Conservation (phyloP, 2,113 vertebrate genomes). For the Callipepla californica region DNA sequence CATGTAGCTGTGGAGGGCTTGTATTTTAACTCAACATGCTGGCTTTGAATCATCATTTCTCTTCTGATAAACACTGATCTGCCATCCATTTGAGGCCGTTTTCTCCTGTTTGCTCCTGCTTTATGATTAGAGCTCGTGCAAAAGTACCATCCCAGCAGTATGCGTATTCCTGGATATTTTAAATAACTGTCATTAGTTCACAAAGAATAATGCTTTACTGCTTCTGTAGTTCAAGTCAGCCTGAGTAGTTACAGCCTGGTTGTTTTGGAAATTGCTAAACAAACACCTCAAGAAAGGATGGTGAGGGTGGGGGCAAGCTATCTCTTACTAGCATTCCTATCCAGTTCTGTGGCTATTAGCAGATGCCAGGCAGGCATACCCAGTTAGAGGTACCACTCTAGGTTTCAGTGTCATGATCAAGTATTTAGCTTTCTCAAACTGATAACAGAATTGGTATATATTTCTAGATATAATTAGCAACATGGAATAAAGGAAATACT, state of each 20-base stretch:
- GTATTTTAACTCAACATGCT: slow-evolving; percentile 74
- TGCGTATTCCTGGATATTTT: slow-evolving; percentile 45
- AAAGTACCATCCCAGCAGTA: slow-evolving; percentile 21
- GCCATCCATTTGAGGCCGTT: slow-evolving; percentile 70
- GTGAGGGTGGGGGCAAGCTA: background rate
- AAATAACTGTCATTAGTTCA: slow-evolving; percentile 51
- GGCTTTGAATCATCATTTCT: slow-evolving; percentile 75
- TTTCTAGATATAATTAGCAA: slow-evolving; percentile 52
- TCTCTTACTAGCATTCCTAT: background rate
- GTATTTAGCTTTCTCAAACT: slow-evolving; percentile 52
- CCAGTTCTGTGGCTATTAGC: background rate
- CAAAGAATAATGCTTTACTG: slow-evolving; percentile 35
- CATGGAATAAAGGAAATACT: slow-evolving; percentile 49
- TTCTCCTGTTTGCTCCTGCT: slow-evolving; percentile 62
- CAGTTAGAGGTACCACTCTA: slow-evolving; percentile 9
- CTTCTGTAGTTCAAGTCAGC: slow-evolving; percentile 27
- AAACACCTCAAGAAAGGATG: background rate
- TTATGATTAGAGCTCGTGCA: slow-evolving; percentile 66
- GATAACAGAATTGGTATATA: slow-evolving; percentile 45
- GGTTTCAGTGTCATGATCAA: slow-evolving; percentile 29
- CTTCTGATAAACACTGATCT: slow-evolving; percentile 70
- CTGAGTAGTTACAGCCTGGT: background rate
- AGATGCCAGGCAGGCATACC: background rate
- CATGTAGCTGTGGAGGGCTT: slow-evolving; percentile 66
- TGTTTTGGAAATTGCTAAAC: background rate